phyloP scores from a whole-genome alignment of 2,797 vertebrate genomes.

The Notamacropus eugenii region DNA sequence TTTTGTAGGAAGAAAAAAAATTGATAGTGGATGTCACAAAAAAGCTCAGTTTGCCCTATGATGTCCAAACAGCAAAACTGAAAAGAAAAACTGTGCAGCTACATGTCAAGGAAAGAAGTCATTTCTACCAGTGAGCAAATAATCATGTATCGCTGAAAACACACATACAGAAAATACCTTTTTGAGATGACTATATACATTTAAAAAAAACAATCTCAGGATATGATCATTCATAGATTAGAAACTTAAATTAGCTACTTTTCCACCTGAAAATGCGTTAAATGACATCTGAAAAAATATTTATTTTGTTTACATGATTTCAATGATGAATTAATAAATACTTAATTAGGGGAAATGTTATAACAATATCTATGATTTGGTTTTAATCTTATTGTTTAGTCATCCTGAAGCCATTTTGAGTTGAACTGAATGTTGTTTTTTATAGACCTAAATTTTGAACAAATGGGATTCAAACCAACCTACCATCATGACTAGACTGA shows the following conservation, averaged over 20 bases:
- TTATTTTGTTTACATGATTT: background rate
- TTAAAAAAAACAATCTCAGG: background rate
- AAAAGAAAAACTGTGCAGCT: background rate
- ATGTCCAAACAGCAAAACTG: background rate
- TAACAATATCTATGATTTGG: background rate
- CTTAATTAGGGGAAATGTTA: background rate
- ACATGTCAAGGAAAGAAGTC: background rate
- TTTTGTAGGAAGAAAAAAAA: background rate
- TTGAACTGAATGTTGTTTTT: background rate
- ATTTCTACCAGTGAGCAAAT: background rate
- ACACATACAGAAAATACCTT: background rate
- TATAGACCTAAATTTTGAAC: background rate
- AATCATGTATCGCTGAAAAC: background rate
- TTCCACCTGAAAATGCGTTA: background rate
- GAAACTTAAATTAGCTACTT: background rate
- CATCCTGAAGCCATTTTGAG: background rate
- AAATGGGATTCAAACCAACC: background rate
- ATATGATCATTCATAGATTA: background rate
- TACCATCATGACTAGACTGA: background rate
- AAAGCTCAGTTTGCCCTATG: too few relatives aligned
- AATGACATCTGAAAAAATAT: background rate
- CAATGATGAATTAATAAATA: background rate
- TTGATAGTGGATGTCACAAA: background rate
- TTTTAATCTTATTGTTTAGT: constrained; percentile 42
- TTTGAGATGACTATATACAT: background rate